A percentile compares a stretch with the other conserved stretches of the same genome.
phyloP scores from a whole-genome alignment of 2,888 invertebrate species.

The Hyles lineata region DNA sequence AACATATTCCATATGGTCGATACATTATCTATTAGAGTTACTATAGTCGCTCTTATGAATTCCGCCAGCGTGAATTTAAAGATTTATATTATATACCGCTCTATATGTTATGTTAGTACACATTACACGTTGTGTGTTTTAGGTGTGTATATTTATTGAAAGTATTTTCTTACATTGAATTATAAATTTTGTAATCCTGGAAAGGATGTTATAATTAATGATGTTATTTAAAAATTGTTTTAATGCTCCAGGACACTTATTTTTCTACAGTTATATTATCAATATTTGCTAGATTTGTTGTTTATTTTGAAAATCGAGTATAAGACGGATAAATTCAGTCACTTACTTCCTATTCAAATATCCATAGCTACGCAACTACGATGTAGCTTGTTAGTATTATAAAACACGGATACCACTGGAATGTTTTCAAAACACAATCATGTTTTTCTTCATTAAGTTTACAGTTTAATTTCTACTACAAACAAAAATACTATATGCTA shows the following conservation, averaged over 20 bases:
- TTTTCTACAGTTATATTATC: background rate
- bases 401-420: background rate
- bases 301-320: background rate
- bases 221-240: too few relatives aligned
- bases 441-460: background rate
- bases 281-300: background rate
- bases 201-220: too few relatives aligned
- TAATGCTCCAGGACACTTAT: background rate
- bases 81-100: too few relatives aligned
- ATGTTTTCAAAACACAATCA: background rate
- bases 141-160: too few relatives aligned
- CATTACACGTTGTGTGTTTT: background rate
- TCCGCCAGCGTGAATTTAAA: too few relatives aligned
- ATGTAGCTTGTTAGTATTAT: conserved; percentile 40
- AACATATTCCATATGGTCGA: too few relatives aligned
- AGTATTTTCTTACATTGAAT: too few relatives aligned
- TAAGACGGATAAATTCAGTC: conserved; percentile 18
- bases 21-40: too few relatives aligned
- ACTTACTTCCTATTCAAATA: conserved; percentile 42
- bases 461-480: background rate
- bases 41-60: too few relatives aligned
- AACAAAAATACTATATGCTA: too few relatives aligned
- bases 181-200: too few relatives aligned
- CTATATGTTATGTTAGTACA: background rate
- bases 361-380: conserved; percentile 37